Conservation (phyloP, 2,113 vertebrate genomes). For the Mobula birostris region DNA sequence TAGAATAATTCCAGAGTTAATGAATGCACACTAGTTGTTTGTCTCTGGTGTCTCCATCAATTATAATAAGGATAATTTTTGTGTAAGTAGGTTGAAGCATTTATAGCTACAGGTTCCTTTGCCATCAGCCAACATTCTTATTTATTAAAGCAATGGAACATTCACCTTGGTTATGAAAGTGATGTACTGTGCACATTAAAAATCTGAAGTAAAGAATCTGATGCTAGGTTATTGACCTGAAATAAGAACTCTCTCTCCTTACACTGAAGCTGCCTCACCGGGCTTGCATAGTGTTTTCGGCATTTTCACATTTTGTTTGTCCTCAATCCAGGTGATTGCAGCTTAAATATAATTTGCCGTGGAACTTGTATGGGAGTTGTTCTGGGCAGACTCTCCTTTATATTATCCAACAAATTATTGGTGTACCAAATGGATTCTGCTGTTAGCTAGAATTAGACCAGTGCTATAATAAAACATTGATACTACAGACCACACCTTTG, state of each 20-base stretch:
- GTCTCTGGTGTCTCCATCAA: neutral
- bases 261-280: too few relatives aligned
- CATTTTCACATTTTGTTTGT: neutral
- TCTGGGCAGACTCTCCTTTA: neutral
- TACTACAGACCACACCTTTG: neutral
- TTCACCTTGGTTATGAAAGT: too few relatives aligned
- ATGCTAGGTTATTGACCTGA: too few relatives aligned
- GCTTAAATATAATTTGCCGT: neutral
- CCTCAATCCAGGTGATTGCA: neutral
- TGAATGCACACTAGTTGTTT: neutral
- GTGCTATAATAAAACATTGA: too few relatives aligned
- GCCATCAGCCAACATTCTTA: neutral
- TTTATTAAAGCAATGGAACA: too few relatives aligned
- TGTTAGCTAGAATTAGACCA: neutral
- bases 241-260: too few relatives aligned
- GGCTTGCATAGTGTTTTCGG: too few relatives aligned
- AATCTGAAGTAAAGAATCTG: too few relatives aligned
- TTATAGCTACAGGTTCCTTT: neutral
- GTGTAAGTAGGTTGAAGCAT: neutral
- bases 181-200: too few relatives aligned
- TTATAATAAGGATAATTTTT: neutral
- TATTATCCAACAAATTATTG: neutral
- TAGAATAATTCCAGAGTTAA: neutral
- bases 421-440: neutral
- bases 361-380: neutral